Base-by-base conservation (phyloP, 2,888 invertebrate genomes). In the Clepsis dumicolana region DNA sequence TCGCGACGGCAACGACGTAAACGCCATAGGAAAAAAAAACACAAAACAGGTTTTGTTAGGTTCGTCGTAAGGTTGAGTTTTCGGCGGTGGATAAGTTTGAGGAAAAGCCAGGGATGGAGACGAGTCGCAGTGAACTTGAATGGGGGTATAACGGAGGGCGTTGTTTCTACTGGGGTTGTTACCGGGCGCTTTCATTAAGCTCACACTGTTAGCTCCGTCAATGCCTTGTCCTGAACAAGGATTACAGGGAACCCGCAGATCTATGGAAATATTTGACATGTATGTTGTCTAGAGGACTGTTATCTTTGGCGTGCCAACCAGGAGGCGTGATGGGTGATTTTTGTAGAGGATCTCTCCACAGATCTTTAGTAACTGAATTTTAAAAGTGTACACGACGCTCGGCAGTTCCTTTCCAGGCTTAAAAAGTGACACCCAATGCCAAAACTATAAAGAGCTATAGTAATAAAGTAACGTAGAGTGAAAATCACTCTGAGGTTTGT, bases 91-190 rank as follows among this genome's bases (percentile, higher is more conserved):
- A 68, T 60, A 32, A 27, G 69, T 74, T 73, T 70, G 71, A 73
- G 74, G 79, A 77, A 81, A 81, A 76, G 72, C 74, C 79, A 86
- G 87, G 89, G 87, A 84, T 86, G 88, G 86, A 90, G 86, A 76
- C 84, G 83, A 86, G 86, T 83, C 85, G 82, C 77, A 74, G 78
- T 80, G 81, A 81, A 80, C 79, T 80, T 86, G 84, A 85, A 86
- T 85, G 85, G 81, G 84, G 84, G 83, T 82, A 77, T 77, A 80
- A 75, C 79, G 87, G 87, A 87, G 89, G 89, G 89, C 89, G 88
- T 86, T 86, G 85, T 86, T 84, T 82, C 76, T 74, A 80, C 74
- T 79, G 82, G 80, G 78, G 80, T 81, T 83, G 85, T 85, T 86
- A 82, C 84, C 77, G 84, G 83, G 84, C 78, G 78, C 82, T 88